Base-by-base conservation (phyloP, 2,888 invertebrate genomes). In the Morpho achilles region DNA sequence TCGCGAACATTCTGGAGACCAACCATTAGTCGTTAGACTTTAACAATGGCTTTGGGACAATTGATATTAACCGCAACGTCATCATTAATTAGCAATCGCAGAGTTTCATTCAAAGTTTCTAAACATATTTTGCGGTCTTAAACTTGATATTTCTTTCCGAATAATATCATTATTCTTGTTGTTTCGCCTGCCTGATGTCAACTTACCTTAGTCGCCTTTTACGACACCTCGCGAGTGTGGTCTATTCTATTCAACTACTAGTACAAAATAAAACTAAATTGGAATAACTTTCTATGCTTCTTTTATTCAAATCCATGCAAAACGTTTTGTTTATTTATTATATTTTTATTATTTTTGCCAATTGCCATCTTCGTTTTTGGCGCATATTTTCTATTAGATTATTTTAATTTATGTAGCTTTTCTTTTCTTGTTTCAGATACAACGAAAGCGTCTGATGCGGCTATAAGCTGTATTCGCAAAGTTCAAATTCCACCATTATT, bases 381-480 rank as follows among this genome's bases (percentile, higher is more conserved):
- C 3, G 32, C 32, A 32, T 32, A 32, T 32, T 23, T 32, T 6
- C 10, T 23, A 48, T 43, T 3, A n/a, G 22, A 41, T 39, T 40
- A 47, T 7, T 45, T 9, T 39, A 7, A 49, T 68, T 69, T 59
- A 58, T 22, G 42, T 43, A 43, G 22, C 59, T 47, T 56, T 61
- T 59, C 4, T 32, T 32, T 48, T 68, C 58, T 88, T 87, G 87
- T 87, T 88, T 51, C 87, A 88, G 88, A 84, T 87, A 71, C 76
- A 69, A 73, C 75, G 71, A 70, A 67, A 72, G 58, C 78, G 65
- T 77, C 81, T 64, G 71, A 75, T 69, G 77, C 81, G 71, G 74
- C 73, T 69, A 64, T 55, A 60, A 61, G 22, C 44, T 44, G 43
- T 51, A 61, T 43, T 45, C 49, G 47, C 53, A 60, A 59, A 55